Percentiles rank a stretch among this genome's conserved stretches.
phyloP scores from a whole-genome alignment of 2,113 vertebrate genomes.

The Pollimyrus isidori region DNA sequence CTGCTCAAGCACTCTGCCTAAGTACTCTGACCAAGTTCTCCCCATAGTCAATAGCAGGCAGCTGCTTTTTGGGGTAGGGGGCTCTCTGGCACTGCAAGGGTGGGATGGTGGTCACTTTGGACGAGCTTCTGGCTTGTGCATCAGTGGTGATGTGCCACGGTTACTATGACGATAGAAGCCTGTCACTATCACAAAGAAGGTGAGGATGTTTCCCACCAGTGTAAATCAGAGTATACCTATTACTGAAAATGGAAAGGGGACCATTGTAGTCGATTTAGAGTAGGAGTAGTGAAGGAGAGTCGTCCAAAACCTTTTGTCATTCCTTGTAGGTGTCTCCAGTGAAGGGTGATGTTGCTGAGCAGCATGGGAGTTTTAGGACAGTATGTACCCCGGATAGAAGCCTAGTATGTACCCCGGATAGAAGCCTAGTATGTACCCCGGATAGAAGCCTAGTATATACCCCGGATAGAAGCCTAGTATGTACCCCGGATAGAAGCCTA shows the following conservation, averaged over 20 bases:
- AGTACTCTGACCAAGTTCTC: background rate
- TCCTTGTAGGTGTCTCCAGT: background rate
- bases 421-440: slow-evolving; percentile 37
- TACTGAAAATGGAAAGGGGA: background rate
- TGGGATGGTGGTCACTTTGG: background rate
- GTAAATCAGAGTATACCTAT: background rate
- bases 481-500: too few relatives aligned
- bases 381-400: slow-evolving; percentile 35
- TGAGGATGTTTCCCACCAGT: background rate
- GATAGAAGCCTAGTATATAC: slow-evolving; percentile 30
- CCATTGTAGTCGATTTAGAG: background rate
- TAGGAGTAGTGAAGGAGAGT: background rate
- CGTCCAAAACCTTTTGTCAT: background rate
- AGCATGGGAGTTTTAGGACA: slow-evolving; percentile 34
- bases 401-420: slow-evolving; percentile 32
- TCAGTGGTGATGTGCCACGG: background rate
- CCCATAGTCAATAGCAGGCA: background rate
- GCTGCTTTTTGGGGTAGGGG: background rate
- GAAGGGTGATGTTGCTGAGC: slow-evolving; percentile 42
- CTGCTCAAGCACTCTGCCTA: background rate
- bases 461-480: slow-evolving; percentile 17
- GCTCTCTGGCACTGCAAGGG: background rate
- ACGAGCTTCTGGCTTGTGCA: background rate
- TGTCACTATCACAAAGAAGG: background rate
- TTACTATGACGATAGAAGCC: background rate